Evolutionary conservation across 2,797 vertebrate species (phyloP).

Genomic region (Onychomys arenicola): DNA sequence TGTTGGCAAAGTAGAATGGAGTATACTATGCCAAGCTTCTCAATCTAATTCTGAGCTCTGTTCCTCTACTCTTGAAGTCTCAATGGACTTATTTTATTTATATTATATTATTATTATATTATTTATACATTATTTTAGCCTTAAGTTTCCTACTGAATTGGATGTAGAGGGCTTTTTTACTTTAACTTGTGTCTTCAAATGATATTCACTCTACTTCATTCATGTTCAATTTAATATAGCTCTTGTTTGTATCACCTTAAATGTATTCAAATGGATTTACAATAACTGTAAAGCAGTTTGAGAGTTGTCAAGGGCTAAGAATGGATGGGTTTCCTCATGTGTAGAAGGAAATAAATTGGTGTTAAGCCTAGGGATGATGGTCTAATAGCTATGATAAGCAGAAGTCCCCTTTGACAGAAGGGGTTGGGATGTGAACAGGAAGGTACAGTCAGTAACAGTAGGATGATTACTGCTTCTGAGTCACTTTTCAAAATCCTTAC

Average conservation of each 20-base stretch:
- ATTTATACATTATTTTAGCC: constrained; percentile 29
- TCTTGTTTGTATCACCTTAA: constrained; percentile 51
- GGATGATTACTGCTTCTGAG: background rate
- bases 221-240: constrained; percentile 3
- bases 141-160: background rate
- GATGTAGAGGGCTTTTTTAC: background rate
- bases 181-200: constrained; percentile 25
- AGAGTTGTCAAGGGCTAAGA: background rate
- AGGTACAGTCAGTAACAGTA: background rate
- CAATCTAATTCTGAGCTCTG: background rate
- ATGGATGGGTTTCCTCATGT: background rate
- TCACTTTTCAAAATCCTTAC: background rate
- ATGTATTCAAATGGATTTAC: constrained; percentile 41
- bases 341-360: background rate
- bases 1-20: background rate
- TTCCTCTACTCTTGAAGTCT: background rate
- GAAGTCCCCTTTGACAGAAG: background rate
- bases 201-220: constrained; percentile 35
- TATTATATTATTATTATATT: no score
- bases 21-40: accelerated
- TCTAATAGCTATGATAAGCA: background rate
- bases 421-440: background rate
- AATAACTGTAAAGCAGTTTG: constrained; percentile 23
- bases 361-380: background rate
- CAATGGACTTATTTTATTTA: background rate